Base-by-base conservation (phyloP, 2,797 vertebrate species). In the Phylloscopus collybita region DNA sequence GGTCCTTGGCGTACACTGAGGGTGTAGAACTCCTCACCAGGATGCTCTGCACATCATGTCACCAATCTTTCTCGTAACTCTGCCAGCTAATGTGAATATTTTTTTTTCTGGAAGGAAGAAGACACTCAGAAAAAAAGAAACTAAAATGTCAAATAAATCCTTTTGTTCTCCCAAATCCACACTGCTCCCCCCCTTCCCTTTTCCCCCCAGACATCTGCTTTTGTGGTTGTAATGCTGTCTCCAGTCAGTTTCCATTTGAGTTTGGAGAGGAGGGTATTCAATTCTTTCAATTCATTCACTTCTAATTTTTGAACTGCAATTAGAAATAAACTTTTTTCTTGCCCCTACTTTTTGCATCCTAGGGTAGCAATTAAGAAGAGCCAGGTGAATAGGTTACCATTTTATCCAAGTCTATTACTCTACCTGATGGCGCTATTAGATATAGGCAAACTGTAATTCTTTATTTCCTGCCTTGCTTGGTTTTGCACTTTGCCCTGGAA, bases 401-500 rank as follows among this genome's bases (percentile, higher is more conserved):
- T 98, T 98, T 97, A 96, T 97, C 92, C 95, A 90, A 92, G 97
- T 97, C 94, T 97, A 90, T 97, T 97, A 97, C 93, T 97, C 96
- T 98, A 97, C 97, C 92, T 96, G 97, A 97, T 98, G 97, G 96
- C 97, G 95, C 95, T 97, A 96, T 97, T 98, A 97, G 97, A 97
- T 97, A 96, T 97, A 97, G 95, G 90, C 95, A 98, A 98, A 97
- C 96, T 97, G 80, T 96, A 98, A 97, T 97, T 98, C 94, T 97
- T 97, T 98, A 97, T 98, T 98, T 97, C 96, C 95, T 97, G 91
- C 87, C 89, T 91, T 92, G 72, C 92, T 97, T 84, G 96, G 97
- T 97, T 97, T 82, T 98, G 96, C 92, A 95, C 96, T 98, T 98
- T 98, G 97, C 94, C 97, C 95, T 72, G 73, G 91, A 98, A 96